A percentile compares a stretch with the other conserved stretches of the same genome.
Evolutionary conservation across 2,888 invertebrate genomes (phyloP).

Genomic region (Euproctis similis): DNA sequence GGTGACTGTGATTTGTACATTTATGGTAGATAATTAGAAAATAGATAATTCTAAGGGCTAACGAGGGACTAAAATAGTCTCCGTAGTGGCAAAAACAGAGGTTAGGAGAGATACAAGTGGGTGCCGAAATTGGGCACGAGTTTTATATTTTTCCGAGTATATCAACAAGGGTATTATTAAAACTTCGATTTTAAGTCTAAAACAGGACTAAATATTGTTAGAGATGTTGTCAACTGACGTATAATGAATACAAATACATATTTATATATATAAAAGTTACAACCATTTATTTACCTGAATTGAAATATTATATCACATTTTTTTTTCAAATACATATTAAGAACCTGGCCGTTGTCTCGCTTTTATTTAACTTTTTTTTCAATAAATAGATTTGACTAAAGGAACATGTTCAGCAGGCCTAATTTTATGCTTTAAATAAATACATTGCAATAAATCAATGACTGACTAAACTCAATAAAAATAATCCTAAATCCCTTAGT

Average conservation of each 20-base stretch:
- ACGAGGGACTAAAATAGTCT: too few relatives aligned
- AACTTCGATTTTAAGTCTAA: slow-evolving; percentile 5
- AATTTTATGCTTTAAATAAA: slow-evolving; percentile 4
- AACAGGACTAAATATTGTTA: slow-evolving; percentile 14
- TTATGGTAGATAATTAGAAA: too few relatives aligned
- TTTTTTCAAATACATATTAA: slow-evolving; percentile 31
- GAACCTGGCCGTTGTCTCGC: slow-evolving; percentile 36
- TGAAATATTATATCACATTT: slow-evolving; percentile 39
- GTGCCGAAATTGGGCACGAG: too few relatives aligned
- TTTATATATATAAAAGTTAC: slow-evolving; percentile 32
- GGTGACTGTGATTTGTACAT: too few relatives aligned
- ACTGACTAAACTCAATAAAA: too few relatives aligned
- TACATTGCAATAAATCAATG: too few relatives aligned
- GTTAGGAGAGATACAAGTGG: too few relatives aligned
- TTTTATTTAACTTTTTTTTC: slow-evolving; percentile 5
- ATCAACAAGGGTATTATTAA: too few relatives aligned
- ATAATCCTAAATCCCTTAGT: too few relatives aligned
- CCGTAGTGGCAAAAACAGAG: too few relatives aligned
- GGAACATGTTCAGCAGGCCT: slow-evolving; percentile 15
- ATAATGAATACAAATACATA: slow-evolving; percentile 35
- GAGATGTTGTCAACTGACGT: slow-evolving; percentile 30
- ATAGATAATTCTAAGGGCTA: too few relatives aligned
- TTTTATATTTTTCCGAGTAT: too few relatives aligned
- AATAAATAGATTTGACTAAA: slow-evolving; percentile 24
- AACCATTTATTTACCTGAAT: slow-evolving; percentile 37